phyloP scores from a whole-genome alignment of 2,888 invertebrate genomes.

The Pinctada fucata region DNA sequence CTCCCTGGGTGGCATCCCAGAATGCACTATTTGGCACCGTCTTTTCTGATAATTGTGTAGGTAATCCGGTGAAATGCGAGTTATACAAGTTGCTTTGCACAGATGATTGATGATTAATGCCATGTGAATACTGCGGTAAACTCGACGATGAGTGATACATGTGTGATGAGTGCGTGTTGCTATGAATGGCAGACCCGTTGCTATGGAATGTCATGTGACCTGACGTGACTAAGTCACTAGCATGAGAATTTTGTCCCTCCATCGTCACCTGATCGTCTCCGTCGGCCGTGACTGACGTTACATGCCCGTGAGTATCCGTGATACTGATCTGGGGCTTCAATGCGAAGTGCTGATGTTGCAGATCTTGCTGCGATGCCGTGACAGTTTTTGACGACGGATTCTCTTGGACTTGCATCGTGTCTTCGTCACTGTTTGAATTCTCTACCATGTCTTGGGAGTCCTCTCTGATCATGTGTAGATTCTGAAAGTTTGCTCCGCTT shows the following conservation, averaged over 20 bases:
- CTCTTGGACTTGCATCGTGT: constrained; percentile 51
- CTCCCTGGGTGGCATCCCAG: constrained; percentile 37
- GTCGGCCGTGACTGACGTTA: constrained; percentile 69
- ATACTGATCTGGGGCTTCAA: constrained; percentile 91
- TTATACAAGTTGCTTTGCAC: constrained; percentile 52
- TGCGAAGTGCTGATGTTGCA: constrained; percentile 55
- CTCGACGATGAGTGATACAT: constrained; percentile 18
- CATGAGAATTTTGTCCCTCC: constrained; percentile 32
- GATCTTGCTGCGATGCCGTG: constrained; percentile 27
- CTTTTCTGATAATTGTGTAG: constrained; percentile 40
- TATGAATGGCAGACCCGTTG: constrained; percentile 5
- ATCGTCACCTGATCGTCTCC: constrained; percentile 45
- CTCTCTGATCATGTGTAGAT: constrained; percentile 76
- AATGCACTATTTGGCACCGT: constrained; percentile 19
- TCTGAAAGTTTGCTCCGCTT: constrained; percentile 66
- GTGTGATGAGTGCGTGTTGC: constrained; percentile 11
- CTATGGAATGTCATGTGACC: constrained; percentile 26
- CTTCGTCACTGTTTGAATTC: constrained; percentile 51
- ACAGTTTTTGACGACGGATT: constrained; percentile 16
- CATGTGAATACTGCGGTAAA: constrained; percentile 7
- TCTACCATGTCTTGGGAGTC: constrained; percentile 63
- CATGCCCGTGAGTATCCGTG: constrained; percentile 89
- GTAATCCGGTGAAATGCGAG: constrained; percentile 63
- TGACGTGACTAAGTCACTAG: constrained; percentile 4
- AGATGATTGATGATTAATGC: background rate